phyloP scores from a whole-genome alignment of 2,113 vertebrate species.

The Sinosuthora webbiana region DNA sequence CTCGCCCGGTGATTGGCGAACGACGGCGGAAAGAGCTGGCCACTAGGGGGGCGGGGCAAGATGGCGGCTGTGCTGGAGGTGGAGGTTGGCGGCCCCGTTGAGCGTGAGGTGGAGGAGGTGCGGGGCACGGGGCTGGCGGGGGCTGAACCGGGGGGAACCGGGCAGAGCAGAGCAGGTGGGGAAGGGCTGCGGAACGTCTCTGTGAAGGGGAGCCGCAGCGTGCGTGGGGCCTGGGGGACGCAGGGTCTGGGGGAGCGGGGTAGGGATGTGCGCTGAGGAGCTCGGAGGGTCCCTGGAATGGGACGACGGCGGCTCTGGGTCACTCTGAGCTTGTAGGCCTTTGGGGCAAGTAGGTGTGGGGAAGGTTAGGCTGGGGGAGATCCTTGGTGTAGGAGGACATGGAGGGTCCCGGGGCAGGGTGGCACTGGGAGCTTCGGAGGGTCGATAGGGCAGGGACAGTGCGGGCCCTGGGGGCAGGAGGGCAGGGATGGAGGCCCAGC shows the following conservation, averaged over 20 bases:
- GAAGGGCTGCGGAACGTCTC: no score
- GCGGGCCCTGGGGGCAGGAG: no score
- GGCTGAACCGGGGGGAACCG: neutral
- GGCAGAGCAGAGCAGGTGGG: no score
- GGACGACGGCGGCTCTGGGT: neutral
- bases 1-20: neutral
- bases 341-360: neutral
- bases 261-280: neutral
- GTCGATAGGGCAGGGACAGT: neutral
- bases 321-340: neutral
- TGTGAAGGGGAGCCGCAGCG: no score
- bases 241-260: no score
- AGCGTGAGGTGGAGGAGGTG: slow-evolving; percentile 28
- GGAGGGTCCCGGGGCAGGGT: neutral
- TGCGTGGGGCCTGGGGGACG: neutral
- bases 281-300: neutral
- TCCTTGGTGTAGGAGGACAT: neutral
- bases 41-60: neutral
- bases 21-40: neutral
- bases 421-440: no score
- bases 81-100: slow-evolving; percentile 3
- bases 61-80: slow-evolving; percentile 38
- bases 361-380: neutral
- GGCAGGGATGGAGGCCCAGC: neutral
- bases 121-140: neutral